A percentile compares a stretch with the other conserved stretches of the same genome.
phyloP scores from a whole-genome alignment of 2,888 invertebrate genomes.

The Heliconius aoede region DNA sequence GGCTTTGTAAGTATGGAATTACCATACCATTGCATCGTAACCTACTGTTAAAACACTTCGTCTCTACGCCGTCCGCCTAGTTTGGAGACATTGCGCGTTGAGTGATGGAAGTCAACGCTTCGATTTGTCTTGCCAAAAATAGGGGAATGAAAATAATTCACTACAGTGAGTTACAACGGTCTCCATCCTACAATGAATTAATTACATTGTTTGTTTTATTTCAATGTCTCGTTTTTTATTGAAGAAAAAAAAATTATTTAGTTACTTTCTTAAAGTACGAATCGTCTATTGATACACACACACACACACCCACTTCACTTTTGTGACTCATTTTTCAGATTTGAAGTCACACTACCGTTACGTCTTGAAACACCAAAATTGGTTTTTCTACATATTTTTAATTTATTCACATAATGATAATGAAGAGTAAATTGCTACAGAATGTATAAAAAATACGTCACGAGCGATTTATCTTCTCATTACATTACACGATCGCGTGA shows the following conservation, averaged over 20 bases:
- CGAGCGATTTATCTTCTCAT: slow-evolving; percentile 13
- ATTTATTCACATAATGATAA: neutral
- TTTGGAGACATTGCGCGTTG: neutral
- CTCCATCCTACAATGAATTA: too few relatives aligned
- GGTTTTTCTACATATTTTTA: neutral
- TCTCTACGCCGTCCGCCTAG: too few relatives aligned
- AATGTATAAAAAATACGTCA: neutral
- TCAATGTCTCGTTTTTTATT: too few relatives aligned
- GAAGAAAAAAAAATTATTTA: too few relatives aligned
- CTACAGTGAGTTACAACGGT: too few relatives aligned
- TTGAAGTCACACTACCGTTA: neutral
- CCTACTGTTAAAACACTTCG: too few relatives aligned
- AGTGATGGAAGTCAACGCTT: neutral
- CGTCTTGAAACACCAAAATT: neutral
- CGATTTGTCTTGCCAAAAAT: neutral
- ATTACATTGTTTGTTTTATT: too few relatives aligned
- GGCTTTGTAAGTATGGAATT: slow-evolving; percentile 64
- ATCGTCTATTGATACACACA: too few relatives aligned
- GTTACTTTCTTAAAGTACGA: too few relatives aligned
- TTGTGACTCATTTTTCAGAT: neutral
- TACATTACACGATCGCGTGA: neutral
- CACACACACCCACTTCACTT: too few relatives aligned
- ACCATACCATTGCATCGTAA: too few relatives aligned
- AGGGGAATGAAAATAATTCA: neutral
- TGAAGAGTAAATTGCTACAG: neutral